These are phyloP conservation scores for Cynodonichthys magdalenae DNA, from an alignment of 2,797 vertebrate species.

Conservation along the genomic window DNA sequence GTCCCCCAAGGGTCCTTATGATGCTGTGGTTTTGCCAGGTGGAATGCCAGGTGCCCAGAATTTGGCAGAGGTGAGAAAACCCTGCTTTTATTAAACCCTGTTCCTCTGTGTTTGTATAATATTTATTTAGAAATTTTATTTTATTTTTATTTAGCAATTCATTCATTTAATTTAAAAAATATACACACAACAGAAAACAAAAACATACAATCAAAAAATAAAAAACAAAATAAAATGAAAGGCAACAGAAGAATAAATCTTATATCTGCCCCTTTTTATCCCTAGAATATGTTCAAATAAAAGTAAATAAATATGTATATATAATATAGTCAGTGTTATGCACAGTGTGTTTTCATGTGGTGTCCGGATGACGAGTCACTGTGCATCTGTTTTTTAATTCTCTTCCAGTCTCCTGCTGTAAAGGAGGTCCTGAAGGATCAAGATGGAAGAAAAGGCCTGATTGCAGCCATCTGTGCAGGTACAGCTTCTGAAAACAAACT, in stretches of 20 bases:
- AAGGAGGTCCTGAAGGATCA: constrained; percentile 93
- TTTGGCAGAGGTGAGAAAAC: constrained; percentile 88
- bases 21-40: constrained; percentile 93
- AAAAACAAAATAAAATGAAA: too few species aligned
- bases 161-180: too few species aligned
- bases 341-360: constrained; percentile 19
- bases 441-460: constrained; percentile 91
- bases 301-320: too few species aligned
- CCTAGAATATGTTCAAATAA: too few species aligned
- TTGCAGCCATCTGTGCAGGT: constrained; percentile 99
- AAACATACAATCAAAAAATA: too few species aligned
- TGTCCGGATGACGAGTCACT: constrained; percentile 43
- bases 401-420: constrained; percentile 88
- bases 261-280: too few species aligned
- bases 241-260: too few species aligned
- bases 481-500: constrained; percentile 43
- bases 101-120: not conserved
- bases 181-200: too few species aligned
- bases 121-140: too few species aligned
- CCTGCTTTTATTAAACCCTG: not conserved
- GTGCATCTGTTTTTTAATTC: constrained; percentile 49
- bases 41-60: constrained; percentile 94
- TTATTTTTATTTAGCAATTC: too few species aligned
- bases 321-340: constrained; percentile 18
- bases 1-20: constrained; percentile 89